Evolutionary conservation across 2,888 invertebrate genomes (phyloP).

Genomic region (Euplexia lucipara): DNA sequence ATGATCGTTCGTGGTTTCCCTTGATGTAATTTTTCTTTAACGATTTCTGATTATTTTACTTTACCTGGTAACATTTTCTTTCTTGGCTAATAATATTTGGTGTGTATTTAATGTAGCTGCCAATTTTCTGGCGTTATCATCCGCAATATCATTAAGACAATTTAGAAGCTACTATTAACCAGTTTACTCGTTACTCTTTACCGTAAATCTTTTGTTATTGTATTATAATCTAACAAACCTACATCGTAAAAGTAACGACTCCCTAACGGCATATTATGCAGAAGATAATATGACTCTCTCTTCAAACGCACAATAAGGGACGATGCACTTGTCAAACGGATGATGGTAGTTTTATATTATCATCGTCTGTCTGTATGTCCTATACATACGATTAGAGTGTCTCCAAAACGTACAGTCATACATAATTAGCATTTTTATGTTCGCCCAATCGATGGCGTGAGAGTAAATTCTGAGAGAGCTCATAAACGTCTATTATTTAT

Average conservation of each 20-base stretch:
- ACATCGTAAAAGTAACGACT: slow-evolving; percentile 17
- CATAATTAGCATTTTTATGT: slow-evolving; percentile 46
- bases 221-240: slow-evolving; percentile 3
- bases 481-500: slow-evolving; percentile 66
- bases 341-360: slow-evolving; percentile 5
- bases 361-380: background rate
- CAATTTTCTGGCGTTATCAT: background rate
- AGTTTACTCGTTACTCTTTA: background rate
- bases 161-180: background rate
- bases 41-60: background rate
- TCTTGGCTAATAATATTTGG: too few relatives aligned
- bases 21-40: background rate
- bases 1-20: slow-evolving; percentile 19
- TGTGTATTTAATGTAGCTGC: background rate
- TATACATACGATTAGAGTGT: background rate
- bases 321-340: slow-evolving; percentile 2
- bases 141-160: background rate
- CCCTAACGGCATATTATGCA: background rate
- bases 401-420: slow-evolving; percentile 18
- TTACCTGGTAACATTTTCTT: too few relatives aligned
- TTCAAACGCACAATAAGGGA: background rate
- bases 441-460: slow-evolving; percentile 56
- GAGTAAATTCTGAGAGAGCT: slow-evolving; percentile 51
- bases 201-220: slow-evolving; percentile 15
- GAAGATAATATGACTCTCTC: slow-evolving; percentile 2